Base-by-base conservation (phyloP, 2,797 vertebrate genomes). In the Myotis myotis region DNA sequence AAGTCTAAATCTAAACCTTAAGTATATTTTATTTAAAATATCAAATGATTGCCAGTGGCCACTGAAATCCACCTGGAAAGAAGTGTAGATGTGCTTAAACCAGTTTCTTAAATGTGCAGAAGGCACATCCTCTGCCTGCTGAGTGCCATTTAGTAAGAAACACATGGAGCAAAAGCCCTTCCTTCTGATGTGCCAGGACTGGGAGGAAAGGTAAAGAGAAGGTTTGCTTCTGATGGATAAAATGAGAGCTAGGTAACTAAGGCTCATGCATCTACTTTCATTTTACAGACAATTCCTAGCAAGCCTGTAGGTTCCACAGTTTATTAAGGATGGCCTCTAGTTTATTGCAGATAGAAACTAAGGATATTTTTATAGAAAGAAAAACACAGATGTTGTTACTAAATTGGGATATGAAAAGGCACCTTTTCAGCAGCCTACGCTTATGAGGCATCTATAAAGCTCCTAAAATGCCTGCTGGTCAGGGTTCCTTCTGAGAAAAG, bases 21-120 rank as follows among this genome's bases (percentile, higher is more conserved):
- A 60, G 4, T 72, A 38, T 57, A n/a, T 75, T 91, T 38, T 68
- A 53, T 64, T 70, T 71, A 94, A 88, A 95, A 76, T 64, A 71
- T 53, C 25, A 62, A 80, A 80, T 71, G 9, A 84, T 51, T 82
- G 85, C 6, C 41, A 53, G 1, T 30, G 8, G 60, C 49, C 30
- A 28, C 20, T 86, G 23, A 81, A 81, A 51, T 33, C 16, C 22
- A 76, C 3, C 3, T 47, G 33, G 19, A 16, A 85, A 71, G 16
- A 33, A 44, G 9, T 33, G 57, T 75, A 44, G 12, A 81, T 57
- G 36, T 44, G 60, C n/a, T 44, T 85, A 71, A 70, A n/a, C 87
- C 64, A 55, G 60, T 76, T 60, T 66, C 20, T 12, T 51, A 25
- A 94, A 23, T 6, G 76, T 20, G 2, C 19, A 64, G 25, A 72